Conservation (phyloP, 1,140 invertebrate species). For the Drosophila pachea region DNA sequence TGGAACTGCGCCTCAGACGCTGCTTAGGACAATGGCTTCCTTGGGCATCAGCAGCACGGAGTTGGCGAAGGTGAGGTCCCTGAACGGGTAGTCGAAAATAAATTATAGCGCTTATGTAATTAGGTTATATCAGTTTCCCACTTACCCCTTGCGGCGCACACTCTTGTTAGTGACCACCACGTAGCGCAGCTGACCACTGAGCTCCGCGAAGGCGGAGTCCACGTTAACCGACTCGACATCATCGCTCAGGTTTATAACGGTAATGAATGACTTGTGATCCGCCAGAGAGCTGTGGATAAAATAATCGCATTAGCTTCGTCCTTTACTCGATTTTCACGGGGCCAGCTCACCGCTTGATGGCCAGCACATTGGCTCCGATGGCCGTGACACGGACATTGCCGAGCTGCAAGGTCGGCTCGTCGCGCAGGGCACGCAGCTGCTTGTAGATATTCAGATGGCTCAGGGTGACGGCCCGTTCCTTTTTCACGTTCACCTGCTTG, state of each 20-base stretch:
- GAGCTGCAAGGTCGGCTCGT: conserved; percentile 67
- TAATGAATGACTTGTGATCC: conserved; percentile 57
- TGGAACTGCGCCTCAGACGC: conserved; percentile 40
- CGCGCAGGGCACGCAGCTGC: conserved; percentile 60
- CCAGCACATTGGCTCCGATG: conserved; percentile 78
- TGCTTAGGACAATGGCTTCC: conserved; percentile 67
- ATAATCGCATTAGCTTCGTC: neutral
- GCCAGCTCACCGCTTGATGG: conserved; percentile 78
- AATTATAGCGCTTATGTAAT: too few species aligned
- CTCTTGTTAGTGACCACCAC: conserved; percentile 68
- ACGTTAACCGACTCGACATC: conserved; percentile 65
- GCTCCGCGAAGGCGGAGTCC: conserved; percentile 49
- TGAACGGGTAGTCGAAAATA: conserved; percentile 2
- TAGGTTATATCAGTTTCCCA: neutral
- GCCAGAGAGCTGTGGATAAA: conserved; percentile 41
- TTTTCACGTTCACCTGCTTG: conserved; percentile 80
- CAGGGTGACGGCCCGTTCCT: conserved; percentile 69
- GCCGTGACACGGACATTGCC: conserved; percentile 74
- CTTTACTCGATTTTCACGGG: too few species aligned
- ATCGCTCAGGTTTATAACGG: conserved; percentile 64
- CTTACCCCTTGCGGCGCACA: conserved; percentile 67
- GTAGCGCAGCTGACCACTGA: conserved; percentile 55
- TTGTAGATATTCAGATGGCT: conserved; percentile 77
- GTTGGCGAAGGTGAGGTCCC: conserved; percentile 59
- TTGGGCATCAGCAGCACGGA: conserved; percentile 69